A percentile compares a stretch with the other conserved stretches of the same genome.
Evolutionary conservation across 2,888 invertebrate species (phyloP).

Genomic region (Ashinkailepas kermadecensis): DNA sequence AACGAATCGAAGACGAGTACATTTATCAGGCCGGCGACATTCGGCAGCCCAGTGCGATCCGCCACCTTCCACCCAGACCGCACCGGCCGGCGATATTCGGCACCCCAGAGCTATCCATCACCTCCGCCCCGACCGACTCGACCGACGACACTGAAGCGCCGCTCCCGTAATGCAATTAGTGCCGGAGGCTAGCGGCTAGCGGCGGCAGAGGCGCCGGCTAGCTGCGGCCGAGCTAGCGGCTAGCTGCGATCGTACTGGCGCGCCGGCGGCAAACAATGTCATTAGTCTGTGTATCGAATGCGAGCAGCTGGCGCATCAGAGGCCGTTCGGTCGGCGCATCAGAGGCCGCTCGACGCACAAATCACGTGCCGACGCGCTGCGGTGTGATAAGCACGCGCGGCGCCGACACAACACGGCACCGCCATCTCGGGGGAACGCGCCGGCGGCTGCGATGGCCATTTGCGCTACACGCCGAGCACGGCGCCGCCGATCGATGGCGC

Average conservation of each 20-base stretch:
- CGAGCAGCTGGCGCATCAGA: background rate
- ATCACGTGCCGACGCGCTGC: background rate
- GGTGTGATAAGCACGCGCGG: background rate
- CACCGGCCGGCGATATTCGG: no score
- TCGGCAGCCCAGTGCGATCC: no score
- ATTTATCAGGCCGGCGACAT: background rate
- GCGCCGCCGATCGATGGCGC: background rate
- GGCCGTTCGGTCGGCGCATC: background rate
- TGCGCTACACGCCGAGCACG: background rate
- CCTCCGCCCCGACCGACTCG: no score
- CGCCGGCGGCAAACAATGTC: background rate
- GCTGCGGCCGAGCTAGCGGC: background rate
- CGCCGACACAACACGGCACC: background rate
- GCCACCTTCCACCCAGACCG: no score
- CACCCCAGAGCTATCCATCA: no score
- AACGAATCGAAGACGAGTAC: background rate
- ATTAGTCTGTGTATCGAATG: background rate
- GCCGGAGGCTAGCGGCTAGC: background rate
- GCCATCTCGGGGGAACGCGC: background rate
- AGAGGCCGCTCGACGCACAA: background rate
- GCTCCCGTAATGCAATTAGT: constrained; percentile 3
- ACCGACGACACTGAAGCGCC: background rate
- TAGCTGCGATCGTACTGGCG: background rate
- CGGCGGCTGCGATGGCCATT: background rate
- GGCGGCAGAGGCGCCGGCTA: background rate